Evolutionary conservation across 2,888 invertebrate genomes (phyloP), one percentile per base, ranked within the genome.

Genomic region (Mechanitis messenoides): DNA sequence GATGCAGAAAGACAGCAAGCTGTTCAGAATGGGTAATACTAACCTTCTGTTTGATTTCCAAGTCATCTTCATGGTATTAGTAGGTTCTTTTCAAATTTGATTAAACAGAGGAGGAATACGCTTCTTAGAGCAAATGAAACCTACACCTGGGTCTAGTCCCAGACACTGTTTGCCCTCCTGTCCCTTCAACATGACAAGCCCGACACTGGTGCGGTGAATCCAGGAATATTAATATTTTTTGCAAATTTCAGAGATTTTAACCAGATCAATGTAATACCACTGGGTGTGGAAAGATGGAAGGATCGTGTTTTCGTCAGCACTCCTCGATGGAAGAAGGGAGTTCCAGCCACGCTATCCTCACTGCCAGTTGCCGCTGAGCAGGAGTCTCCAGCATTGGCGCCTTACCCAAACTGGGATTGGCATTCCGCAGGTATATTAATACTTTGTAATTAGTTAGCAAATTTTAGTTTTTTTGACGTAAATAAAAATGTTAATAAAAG

Each of bases 321-420:
- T 20, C 96, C 96, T 0, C 91, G 93, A 59, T 95, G 95, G 95
- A 94, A 93, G 73, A 87, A 88, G 56, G 95, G 95, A 0, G 93
- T 95, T 0, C 95, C 95, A 0, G 94, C 92, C 1, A 94, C 95
- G 0, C 79, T 96, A 55, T 93, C 94, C 0, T 92, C 92, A 7
- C 74, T 95, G 4, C 92, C 94, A 0, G 90, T 91, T 64, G 82
- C 87, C 1, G 88, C 93, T 0, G 79, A 81, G 46, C 90, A 83
- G 12, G 80, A 82, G 45, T 91, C 91, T 50, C 95, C 96, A 0
- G 87, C 89, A 33, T 81, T 96, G 45, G 84, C 79, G 31, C 96
- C 96, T 0, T 96, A 94, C 80, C 96, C 96, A 0, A 92, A 85
- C 72, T 96, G 95, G 95, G 87, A 91, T 2, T 94, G 93, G 93